These are phyloP conservation scores for Imbricaverruca yamaguchii DNA, from an alignment of 2,888 invertebrate genomes.

Conservation along the genomic window DNA sequence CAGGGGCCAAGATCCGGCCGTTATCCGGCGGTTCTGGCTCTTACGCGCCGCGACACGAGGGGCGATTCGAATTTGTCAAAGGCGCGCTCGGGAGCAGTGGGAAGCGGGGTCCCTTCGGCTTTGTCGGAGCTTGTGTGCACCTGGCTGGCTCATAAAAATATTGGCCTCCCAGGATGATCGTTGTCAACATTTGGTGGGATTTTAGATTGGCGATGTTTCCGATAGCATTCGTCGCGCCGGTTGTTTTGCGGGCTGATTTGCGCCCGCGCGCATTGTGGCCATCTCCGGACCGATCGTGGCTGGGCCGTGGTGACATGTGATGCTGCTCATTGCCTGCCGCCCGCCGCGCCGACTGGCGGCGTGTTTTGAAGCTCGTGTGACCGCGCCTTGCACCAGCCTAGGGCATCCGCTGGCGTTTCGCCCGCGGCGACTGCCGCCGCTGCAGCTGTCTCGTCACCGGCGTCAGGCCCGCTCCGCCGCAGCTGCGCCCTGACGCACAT, in stretches of 20 bases:
- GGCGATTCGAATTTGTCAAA: slow-evolving; percentile 5
- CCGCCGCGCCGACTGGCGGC: not conserved
- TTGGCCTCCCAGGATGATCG: not conserved
- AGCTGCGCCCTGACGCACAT: too few species aligned
- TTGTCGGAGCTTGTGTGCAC: not conserved
- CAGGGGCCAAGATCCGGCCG: not conserved
- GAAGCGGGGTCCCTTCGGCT: not conserved
- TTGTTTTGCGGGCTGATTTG: not conserved
- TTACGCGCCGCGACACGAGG: not conserved
- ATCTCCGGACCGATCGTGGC: too few species aligned
- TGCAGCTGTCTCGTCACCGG: too few species aligned
- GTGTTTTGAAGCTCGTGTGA: not conserved
- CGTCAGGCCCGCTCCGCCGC: too few species aligned
- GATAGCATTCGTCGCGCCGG: not conserved
- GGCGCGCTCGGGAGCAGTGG: not conserved
- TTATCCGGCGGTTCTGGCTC: not conserved
- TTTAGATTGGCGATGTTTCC: not conserved
- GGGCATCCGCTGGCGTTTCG: too few species aligned
- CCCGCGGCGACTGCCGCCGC: too few species aligned
- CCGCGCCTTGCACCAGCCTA: too few species aligned
- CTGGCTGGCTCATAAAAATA: slow-evolving; percentile 5
- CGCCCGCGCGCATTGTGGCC: not conserved
- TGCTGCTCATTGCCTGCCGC: not conserved
- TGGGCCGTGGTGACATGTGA: not conserved
- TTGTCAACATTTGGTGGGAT: slow-evolving; percentile 3